Percentiles rank a stretch among this genome's conserved stretches.
phyloP scores from a whole-genome alignment of 1,140 invertebrate species.

The Drosophila ohnishii region DNA sequence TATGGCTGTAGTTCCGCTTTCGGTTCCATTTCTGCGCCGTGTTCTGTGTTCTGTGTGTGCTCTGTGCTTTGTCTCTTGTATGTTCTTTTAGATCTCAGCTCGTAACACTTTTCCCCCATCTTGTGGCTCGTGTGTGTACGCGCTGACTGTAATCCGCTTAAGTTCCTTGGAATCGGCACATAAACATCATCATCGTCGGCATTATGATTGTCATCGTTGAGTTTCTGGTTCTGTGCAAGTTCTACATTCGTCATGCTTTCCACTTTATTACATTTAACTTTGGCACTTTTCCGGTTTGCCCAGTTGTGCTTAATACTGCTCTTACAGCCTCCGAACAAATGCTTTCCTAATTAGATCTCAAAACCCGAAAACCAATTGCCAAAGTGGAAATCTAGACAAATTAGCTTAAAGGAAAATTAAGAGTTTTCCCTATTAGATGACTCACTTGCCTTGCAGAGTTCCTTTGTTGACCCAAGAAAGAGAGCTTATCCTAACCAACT shows the following conservation, averaged over 20 bases:
- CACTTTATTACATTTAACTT: constrained; percentile 56
- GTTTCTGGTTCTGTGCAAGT: constrained; percentile 43
- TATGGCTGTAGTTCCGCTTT: constrained; percentile 51
- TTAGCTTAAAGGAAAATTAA: constrained; percentile 31
- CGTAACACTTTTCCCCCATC: constrained; percentile 71
- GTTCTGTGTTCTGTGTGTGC: constrained; percentile 3
- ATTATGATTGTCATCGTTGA: constrained; percentile 47
- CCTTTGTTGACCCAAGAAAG: constrained; percentile 13
- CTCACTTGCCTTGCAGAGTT: constrained; percentile 25
- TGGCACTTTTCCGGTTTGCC: constrained; percentile 50
- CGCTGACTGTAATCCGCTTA: constrained; percentile 69
- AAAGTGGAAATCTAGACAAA: constrained; percentile 63
- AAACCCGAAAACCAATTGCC: constrained; percentile 28
- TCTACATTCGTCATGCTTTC: constrained; percentile 73
- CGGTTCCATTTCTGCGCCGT: constrained; percentile 23
- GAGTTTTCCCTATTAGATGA: constrained; percentile 48
- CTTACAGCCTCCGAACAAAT: constrained; percentile 41
- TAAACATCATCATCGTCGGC: constrained; percentile 54
- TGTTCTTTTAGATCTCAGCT: constrained; percentile 48
- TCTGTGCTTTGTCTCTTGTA: constrained; percentile 8
- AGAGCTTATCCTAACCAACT: constrained; percentile 37
- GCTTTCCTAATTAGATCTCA: constrained; percentile 69
- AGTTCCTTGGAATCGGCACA: constrained; percentile 76
- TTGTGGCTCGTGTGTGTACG: constrained; percentile 32
- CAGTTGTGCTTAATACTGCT: constrained; percentile 48